A percentile compares a stretch with the other conserved stretches of the same genome.
These are phyloP conservation scores for Drosophila subpulchrella DNA, from an alignment of 1,140 invertebrate genomes.

Conservation along the genomic window DNA sequence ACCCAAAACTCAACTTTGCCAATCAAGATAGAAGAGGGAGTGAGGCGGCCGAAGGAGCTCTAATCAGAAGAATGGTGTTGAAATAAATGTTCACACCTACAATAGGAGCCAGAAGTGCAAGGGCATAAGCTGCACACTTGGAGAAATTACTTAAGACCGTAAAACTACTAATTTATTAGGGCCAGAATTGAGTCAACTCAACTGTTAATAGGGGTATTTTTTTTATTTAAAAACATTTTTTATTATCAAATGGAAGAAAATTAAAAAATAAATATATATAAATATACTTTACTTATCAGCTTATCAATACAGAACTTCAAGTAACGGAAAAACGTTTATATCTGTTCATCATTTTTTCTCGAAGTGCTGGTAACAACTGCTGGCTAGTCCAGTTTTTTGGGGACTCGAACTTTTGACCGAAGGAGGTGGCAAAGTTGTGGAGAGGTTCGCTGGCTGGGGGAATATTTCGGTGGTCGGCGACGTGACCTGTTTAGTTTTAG, in stretches of 20 bases:
- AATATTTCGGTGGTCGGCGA: slow-evolving; percentile 52
- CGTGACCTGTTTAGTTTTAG: slow-evolving; percentile 68
- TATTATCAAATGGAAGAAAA: too few relatives aligned
- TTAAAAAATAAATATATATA: too few relatives aligned
- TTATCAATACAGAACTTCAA: too few relatives aligned
- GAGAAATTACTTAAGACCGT: neutral
- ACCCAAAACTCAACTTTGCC: slow-evolving; percentile 67
- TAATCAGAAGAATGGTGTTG: slow-evolving; percentile 54
- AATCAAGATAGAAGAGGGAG: slow-evolving; percentile 61
- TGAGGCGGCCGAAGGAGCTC: slow-evolving; percentile 18
- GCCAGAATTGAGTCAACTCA: neutral
- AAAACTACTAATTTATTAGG: too few relatives aligned
- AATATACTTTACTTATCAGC: too few relatives aligned
- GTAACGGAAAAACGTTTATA: too few relatives aligned
- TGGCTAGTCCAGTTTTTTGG: slow-evolving; percentile 42
- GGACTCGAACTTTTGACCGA: slow-evolving; percentile 55
- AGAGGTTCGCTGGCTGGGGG: neutral
- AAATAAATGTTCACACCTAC: slow-evolving; percentile 76
- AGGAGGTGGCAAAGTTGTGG: slow-evolving; percentile 41
- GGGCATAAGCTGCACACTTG: slow-evolving; percentile 11
- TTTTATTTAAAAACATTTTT: too few relatives aligned
- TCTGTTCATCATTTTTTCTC: neutral
- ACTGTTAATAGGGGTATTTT: too few relatives aligned
- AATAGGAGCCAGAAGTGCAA: slow-evolving; percentile 31
- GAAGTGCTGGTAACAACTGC: slow-evolving; percentile 28